Base-by-base conservation (phyloP, 1,140 invertebrate genomes). In the Pseudomyrmex pallidus region DNA sequence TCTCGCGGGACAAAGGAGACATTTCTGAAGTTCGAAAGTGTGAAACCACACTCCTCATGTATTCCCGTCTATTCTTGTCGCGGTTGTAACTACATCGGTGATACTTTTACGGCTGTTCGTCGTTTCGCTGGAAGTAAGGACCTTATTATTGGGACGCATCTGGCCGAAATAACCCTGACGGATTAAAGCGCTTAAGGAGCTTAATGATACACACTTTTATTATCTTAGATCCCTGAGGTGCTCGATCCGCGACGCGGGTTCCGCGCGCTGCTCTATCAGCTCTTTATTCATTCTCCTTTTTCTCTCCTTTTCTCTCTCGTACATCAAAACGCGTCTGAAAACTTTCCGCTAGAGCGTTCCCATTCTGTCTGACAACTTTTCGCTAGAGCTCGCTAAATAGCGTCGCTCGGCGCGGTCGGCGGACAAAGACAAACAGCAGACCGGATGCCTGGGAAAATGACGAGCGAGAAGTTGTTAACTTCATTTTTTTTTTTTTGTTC, bases 361-460 rank as follows among this genome's bases (percentile, higher is more conserved):
- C 22, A 22, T 76, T 13, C 76, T 70, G 76, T 80, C 76, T 80
- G 76, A 56, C 76, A 80, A 72, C 66, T 80, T 80, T 80, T 80
- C 76, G 68, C 25, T 61, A 50, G 66, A 80, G 25, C 61, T 76
- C 61, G 74, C 74, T 76, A 76, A 76, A 76, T 76, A 76, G 73
- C 73, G 61, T 72, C 66, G 67, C 66, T 70, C 46, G 73, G 35
- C 54, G 35, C 54, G 74, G 64, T 20, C 44, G 44, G 50, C 48
- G 70, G 35, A 83, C 48, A 54, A 66, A 76, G 80, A 76, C 56
- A 57, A 76, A 83, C 48, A 77, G 62, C 20, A 20, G 73, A 57
- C 72, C 35, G 35, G 70, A 77, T 48, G 72, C 52, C 56, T 50
- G 62, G 44, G 44, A 57, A 83, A 66, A 59, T 46, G 74, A 64